Conservation (phyloP, 30 jellyfish, hydroid and myxozoan genomes). For the Catostylus mosaicus region DNA sequence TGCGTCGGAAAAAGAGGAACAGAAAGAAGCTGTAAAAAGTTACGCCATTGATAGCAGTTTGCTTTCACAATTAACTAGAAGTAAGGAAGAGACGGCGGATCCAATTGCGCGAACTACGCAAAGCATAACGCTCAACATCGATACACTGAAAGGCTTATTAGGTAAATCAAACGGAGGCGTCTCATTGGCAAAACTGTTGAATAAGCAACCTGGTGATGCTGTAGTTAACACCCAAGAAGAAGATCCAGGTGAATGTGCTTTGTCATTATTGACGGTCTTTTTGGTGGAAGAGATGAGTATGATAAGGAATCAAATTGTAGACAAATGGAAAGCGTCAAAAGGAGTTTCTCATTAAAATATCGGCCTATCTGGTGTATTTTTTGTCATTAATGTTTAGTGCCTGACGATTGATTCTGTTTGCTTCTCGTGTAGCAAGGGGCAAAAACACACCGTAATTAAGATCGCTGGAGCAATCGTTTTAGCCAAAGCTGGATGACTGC, state of each 20-base stretch:
- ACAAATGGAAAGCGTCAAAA: no score
- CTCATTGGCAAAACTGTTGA: conserved; percentile 85
- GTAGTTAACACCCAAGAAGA: conserved; percentile 75
- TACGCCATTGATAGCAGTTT: conserved; percentile 50
- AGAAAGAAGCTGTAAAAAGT: conserved; percentile 44
- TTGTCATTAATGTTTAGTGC: no score
- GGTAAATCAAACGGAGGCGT: conserved; percentile 84
- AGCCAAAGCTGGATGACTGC: no score
- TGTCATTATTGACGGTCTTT: no score
- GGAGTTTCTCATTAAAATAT: no score
- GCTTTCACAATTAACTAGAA: conserved; percentile 49
- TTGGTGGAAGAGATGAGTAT: no score
- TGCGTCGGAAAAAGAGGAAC: conserved; percentile 39
- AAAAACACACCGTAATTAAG: no score
- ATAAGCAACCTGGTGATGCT: conserved; percentile 72
- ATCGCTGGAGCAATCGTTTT: no score
- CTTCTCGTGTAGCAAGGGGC: no score
- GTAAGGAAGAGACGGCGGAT: conserved; percentile 66
- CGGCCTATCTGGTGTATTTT: no score
- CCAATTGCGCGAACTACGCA: conserved; percentile 67
- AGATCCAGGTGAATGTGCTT: conserved; percentile 99
- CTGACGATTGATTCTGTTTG: no score
- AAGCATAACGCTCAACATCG: conserved; percentile 83
- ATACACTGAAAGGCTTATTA: conserved; percentile 82
- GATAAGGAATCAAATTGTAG: no score